A percentile compares a stretch with the other conserved stretches of the same genome.
These are phyloP conservation scores for Fragum fragum DNA, from an alignment of 2,888 invertebrate genomes.

Conservation along the genomic window DNA sequence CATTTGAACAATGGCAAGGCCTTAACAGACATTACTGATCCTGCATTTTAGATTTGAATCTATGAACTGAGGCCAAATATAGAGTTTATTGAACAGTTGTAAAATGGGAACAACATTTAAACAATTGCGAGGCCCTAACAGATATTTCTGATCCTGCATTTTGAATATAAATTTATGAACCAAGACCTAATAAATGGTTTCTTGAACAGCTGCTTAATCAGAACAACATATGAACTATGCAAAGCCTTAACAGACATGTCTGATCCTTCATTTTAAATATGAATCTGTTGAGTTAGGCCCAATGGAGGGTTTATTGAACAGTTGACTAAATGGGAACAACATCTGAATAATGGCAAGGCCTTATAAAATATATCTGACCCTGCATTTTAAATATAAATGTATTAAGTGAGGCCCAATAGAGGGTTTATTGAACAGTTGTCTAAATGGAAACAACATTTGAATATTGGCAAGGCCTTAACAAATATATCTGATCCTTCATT, in stretches of 20 bases:
- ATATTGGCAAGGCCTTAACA: background rate
- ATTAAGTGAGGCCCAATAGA: background rate
- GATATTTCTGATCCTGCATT: conserved; percentile 39
- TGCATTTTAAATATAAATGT: background rate
- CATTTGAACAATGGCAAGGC: conserved; percentile 29
- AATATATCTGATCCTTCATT: too few species aligned
- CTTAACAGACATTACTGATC: conserved; percentile 39
- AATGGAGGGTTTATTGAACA: background rate
- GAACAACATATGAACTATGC: conserved; percentile 60
- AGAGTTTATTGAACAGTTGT: conserved; percentile 77
- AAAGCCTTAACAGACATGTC: conserved; percentile 35
- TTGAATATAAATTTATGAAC: background rate
- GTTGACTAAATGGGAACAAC: background rate
- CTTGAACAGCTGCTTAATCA: conserved; percentile 82
- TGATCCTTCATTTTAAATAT: conserved; percentile 29
- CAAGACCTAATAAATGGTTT: background rate
- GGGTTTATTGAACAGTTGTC: too few species aligned
- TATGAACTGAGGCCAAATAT: background rate
- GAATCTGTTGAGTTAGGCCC: background rate
- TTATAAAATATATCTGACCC: background rate
- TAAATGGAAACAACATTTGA: too few species aligned
- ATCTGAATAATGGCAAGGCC: background rate
- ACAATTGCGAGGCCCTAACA: conserved; percentile 28
- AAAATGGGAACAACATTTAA: conserved; percentile 76
- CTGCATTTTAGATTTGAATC: conserved; percentile 3